A percentile compares a stretch with the other conserved stretches of the same genome.
Evolutionary conservation across 2,888 invertebrate species (phyloP).

Genomic region (Drosophila buzzatii): DNA sequence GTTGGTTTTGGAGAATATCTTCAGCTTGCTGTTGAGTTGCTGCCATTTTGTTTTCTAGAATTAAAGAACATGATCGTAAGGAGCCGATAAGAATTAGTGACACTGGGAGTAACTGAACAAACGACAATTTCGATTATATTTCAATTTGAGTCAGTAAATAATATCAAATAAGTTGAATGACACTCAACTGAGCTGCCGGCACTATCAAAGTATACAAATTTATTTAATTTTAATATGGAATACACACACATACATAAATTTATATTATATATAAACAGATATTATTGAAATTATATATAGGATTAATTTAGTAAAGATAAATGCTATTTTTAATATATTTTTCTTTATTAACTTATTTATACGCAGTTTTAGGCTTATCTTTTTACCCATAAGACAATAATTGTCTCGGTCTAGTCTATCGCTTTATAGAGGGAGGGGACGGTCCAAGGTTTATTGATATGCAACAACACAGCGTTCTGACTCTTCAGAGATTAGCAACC

Average conservation of each 20-base stretch:
- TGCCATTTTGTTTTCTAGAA: conserved; percentile 60
- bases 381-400: conserved; percentile 31
- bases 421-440: background rate
- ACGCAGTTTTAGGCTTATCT: conserved; percentile 10
- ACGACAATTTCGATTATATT: background rate
- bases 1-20: conserved; percentile 16
- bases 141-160: background rate
- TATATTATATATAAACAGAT: background rate
- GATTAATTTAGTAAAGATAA: conserved; percentile 17
- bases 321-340: conserved; percentile 4
- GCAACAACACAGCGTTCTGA: conserved; percentile 8
- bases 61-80: conserved; percentile 2
- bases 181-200: conserved; percentile 1
- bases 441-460: conserved; percentile 55
- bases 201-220: background rate
- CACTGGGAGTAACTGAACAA: background rate
- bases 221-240: background rate
- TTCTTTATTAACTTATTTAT: conserved; percentile 25
- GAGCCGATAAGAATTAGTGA: background rate
- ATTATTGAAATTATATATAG: background rate
- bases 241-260: background rate
- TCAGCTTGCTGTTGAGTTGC: conserved; percentile 27
- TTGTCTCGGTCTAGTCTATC: background rate
- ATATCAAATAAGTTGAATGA: conserved; percentile 5
- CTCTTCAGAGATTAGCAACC: conserved; percentile 38